Evolutionary conservation across 2,113 vertebrate species (phyloP).

Genomic region (Apeltes quadracus): DNA sequence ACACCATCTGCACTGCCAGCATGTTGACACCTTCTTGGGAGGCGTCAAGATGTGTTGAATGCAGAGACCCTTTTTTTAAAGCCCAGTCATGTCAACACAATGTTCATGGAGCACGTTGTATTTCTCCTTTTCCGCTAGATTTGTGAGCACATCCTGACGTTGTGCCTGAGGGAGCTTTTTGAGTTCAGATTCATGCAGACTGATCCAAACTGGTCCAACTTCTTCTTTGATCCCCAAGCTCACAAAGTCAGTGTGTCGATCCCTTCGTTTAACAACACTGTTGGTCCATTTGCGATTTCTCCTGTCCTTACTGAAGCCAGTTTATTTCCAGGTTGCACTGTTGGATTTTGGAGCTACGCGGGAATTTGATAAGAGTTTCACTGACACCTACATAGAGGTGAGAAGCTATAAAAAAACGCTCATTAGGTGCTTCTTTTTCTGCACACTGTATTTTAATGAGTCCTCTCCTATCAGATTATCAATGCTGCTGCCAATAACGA

Average conservation of each 20-base stretch:
- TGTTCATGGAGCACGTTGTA: background rate
- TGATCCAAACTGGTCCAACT: conserved; percentile 98
- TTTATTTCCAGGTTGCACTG: conserved; percentile 85
- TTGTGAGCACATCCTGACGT: conserved; percentile 87
- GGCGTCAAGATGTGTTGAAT: background rate
- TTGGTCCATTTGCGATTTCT: background rate
- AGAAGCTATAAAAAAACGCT: conserved; percentile 15
- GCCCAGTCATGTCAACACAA: background rate
- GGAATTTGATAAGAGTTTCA: conserved; percentile 89
- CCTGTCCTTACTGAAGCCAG: background rate
- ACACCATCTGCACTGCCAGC: conserved; percentile 11
- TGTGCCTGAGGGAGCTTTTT: conserved; percentile 93
- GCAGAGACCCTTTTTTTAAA: background rate
- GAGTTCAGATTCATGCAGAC: conserved; percentile 98
- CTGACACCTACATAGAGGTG: conserved; percentile 93
- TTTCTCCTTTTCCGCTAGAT: conserved; percentile 44
- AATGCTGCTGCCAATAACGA: conserved; percentile 86
- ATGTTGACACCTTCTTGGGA: background rate
- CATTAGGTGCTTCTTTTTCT: too few species aligned
- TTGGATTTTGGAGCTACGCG: conserved; percentile 93
- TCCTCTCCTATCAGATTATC: conserved; percentile 82
- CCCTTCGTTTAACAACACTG: accelerated
- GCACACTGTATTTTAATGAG: background rate
- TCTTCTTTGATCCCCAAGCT: conserved; percentile 91
- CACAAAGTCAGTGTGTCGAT: conserved; percentile 82